Percentiles rank a stretch among this genome's conserved stretches.
These are phyloP conservation scores for Lasioglossum albipes DNA, from an alignment of 1,140 invertebrate genomes.

Conservation along the genomic window DNA sequence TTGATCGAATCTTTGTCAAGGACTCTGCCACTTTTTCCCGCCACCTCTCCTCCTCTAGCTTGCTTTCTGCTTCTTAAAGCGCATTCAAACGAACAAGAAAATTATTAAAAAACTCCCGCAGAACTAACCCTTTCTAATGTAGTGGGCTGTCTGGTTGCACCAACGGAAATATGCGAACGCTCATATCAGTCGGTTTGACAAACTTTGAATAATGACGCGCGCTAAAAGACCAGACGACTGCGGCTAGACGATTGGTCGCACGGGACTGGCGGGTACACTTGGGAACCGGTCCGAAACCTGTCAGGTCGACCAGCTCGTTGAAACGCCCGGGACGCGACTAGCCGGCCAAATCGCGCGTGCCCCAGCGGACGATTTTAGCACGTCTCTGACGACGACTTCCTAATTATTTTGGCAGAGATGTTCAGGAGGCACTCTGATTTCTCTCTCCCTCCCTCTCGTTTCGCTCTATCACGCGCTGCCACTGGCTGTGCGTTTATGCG, in stretches of 20 bases:
- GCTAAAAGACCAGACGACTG: slow-evolving; percentile 19
- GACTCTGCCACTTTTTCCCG: neutral
- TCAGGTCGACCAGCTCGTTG: slow-evolving; percentile 66
- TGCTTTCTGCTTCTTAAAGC: neutral
- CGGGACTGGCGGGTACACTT: slow-evolving; percentile 61
- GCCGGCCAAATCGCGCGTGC: slow-evolving; percentile 76
- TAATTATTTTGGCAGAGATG: slow-evolving; percentile 87
- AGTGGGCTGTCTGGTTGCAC: slow-evolving; percentile 4
- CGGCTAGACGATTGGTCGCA: slow-evolving; percentile 81
- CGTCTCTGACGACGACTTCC: slow-evolving; percentile 84
- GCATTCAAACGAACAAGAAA: neutral
- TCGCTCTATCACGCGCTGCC: neutral
- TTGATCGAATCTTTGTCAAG: neutral
- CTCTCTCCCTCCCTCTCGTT: slow-evolving; percentile 10
- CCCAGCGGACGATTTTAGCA: slow-evolving; percentile 87
- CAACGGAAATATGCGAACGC: slow-evolving; percentile 19
- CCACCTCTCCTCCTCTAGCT: neutral
- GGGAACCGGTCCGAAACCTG: slow-evolving; percentile 42
- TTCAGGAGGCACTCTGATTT: slow-evolving; percentile 45
- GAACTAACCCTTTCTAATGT: slow-evolving; percentile 51
- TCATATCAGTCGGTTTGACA: slow-evolving; percentile 40
- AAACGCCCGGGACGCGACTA: slow-evolving; percentile 76
- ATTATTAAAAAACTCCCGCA: neutral
- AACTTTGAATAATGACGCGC: neutral
- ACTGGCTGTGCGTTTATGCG: neutral